Evolutionary conservation across 2,888 invertebrate species (phyloP), one percentile per base, ranked within the genome.

Genomic region (Himalopsyche kuldschensis): DNA sequence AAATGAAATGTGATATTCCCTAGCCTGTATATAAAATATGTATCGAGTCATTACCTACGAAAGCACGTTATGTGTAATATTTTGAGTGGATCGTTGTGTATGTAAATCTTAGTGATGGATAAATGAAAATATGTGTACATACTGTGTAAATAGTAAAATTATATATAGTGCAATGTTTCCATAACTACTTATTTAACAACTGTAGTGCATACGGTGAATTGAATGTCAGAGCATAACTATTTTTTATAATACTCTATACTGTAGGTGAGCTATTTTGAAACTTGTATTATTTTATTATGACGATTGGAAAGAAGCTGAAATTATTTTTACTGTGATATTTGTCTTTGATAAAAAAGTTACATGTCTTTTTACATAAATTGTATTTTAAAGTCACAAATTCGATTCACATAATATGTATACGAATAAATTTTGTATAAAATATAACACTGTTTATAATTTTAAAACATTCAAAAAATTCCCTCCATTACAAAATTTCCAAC

Each of bases 1-100:
- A 41, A 69, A 69, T 77, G 80, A 86, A 85, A 82, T 86, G 86
- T 86, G 86, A 86, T 86, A 86, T 86, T 80, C 78, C 75, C 78
- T 86, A 86, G 81, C 83, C 75, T 86, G 84, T 85, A 86, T 82
- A 86, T 84, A 83, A 83, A 75, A 47, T 32, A 55, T 55, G 55
- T 55, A 76, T 55, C 47, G 55, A 79, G 79, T 79, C 79, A 79
- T 79, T 79, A 55, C 48, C 30, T 69, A 76, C 24, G 27, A 69
- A 27, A 63, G 63, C 27, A 63, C 63, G 63, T 63, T 63, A 63
- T 63, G 63, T 63, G 63, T 63, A 63, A 69, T 69, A 69, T 69
- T 69, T 69, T 27, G 69, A 69, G 69, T 69, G 69, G 30, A 69
- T 69, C 69, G 69, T 27, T 69, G 69, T 69, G 69, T 30, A 69